A percentile compares a stretch with the other conserved stretches of the same genome.
Evolutionary conservation across 1,140 invertebrate genomes (phyloP).

Genomic region (Ericerus pela): DNA sequence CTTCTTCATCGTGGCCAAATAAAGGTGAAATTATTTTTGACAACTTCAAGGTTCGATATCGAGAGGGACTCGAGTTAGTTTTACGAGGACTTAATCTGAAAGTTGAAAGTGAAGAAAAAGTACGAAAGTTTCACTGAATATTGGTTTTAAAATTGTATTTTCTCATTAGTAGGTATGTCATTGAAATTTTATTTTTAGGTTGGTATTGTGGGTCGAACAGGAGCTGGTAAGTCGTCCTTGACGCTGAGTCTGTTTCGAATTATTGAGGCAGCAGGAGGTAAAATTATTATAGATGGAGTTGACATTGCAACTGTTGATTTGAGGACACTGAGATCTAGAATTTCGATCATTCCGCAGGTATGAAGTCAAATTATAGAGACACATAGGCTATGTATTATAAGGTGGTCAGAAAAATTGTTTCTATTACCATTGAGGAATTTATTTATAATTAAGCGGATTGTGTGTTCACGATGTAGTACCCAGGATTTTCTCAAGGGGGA

Average conservation of each 20-base stretch:
- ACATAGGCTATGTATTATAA: neutral
- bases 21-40: slow-evolving; percentile 56
- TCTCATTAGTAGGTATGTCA: too few relatives aligned
- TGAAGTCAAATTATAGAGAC: neutral
- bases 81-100: slow-evolving; percentile 51
- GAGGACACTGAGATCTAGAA: slow-evolving; percentile 64
- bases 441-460: too few relatives aligned
- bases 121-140: slow-evolving; percentile 23
- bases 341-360: slow-evolving; percentile 81
- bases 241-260: slow-evolving; percentile 73
- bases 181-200: slow-evolving; percentile 33
- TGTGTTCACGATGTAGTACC: too few relatives aligned
- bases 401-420: neutral
- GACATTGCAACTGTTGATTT: slow-evolving; percentile 76
- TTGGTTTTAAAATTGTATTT: slow-evolving; percentile 6
- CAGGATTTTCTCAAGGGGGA: too few relatives aligned
- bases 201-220: slow-evolving; percentile 67
- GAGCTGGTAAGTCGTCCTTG: slow-evolving; percentile 71
- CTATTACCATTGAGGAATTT: too few relatives aligned
- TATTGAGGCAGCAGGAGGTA: slow-evolving; percentile 65
- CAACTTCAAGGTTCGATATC: slow-evolving; percentile 60
- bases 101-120: slow-evolving; percentile 58
- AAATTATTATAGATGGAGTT: slow-evolving; percentile 75
- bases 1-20: slow-evolving; percentile 51
- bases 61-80: slow-evolving; percentile 67